Percentiles rank a stretch among this genome's conserved stretches.
Evolutionary conservation across 2,113 vertebrate genomes (phyloP).

Genomic region (Solea solea): DNA sequence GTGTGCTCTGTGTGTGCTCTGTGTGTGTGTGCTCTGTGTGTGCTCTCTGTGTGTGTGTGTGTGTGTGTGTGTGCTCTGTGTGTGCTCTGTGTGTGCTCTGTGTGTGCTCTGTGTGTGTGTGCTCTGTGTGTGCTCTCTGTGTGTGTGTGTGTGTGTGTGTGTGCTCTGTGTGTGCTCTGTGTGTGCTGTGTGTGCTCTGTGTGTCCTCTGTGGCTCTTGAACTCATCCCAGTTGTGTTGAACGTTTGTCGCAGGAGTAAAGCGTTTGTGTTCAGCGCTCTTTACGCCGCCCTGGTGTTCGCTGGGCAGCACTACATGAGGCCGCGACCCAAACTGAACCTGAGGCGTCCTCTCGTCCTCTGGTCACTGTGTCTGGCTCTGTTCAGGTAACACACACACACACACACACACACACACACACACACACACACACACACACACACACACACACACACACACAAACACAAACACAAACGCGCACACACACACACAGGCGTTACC

Average conservation of each 20-base stretch:
- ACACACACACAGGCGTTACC: background rate
- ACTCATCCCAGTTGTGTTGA: background rate
- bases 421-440: too few species aligned
- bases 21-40: too few species aligned
- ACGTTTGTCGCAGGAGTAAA: slow-evolving; percentile 66
- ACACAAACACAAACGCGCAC: background rate
- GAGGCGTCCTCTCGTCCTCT: slow-evolving; percentile 81
- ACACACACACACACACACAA: too few species aligned
- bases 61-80: too few species aligned
- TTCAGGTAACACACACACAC: slow-evolving; percentile 82
- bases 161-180: too few species aligned
- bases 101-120: too few species aligned
- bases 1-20: too few species aligned
- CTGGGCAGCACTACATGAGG: slow-evolving; percentile 84
- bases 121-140: too few species aligned
- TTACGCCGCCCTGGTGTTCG: slow-evolving; percentile 81
- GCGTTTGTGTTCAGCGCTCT: slow-evolving; percentile 77
- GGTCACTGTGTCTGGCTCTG: slow-evolving; percentile 86
- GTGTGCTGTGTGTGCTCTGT: too few species aligned
- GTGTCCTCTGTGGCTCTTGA: background rate
- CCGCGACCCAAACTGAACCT: slow-evolving; percentile 79
- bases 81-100: too few species aligned
- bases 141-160: too few species aligned
- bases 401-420: background rate
- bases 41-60: too few species aligned